phyloP scores from a whole-genome alignment of 2,113 vertebrate species.

The Aplodontia rufa region DNA sequence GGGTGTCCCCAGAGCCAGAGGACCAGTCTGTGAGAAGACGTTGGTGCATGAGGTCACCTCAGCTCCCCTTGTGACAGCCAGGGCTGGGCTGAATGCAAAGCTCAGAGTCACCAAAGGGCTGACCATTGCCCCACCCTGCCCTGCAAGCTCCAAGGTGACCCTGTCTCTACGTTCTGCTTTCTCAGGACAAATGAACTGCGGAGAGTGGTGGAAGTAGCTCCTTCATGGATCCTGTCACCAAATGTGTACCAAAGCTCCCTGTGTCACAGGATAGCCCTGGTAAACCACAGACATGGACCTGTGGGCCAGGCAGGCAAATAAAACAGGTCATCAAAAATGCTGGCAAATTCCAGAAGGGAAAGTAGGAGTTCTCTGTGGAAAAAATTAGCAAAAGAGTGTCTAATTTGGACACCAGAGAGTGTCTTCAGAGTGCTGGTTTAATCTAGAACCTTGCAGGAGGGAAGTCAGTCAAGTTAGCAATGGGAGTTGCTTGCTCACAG shows the following conservation, averaged over 20 bases:
- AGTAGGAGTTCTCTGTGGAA: not conserved
- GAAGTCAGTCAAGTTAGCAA: not conserved
- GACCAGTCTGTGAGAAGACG: fast-evolving
- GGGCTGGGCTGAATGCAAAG: not conserved
- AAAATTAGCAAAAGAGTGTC: not conserved
- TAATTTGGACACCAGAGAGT: not conserved
- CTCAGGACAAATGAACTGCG: not conserved
- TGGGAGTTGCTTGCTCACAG: not conserved
- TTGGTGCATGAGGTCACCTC: not conserved
- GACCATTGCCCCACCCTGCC: not conserved
- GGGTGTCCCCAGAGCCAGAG: fast-evolving
- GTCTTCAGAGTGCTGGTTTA: not conserved
- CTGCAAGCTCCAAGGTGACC: not conserved
- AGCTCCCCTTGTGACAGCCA: not conserved
- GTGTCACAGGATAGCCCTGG: fast-evolving
- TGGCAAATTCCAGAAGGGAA: not conserved
- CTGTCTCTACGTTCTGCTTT: not conserved
- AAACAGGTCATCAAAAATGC: not conserved
- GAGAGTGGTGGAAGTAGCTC: not conserved
- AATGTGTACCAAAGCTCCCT: not conserved
- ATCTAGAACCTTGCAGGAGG: not conserved
- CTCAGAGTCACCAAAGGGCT: not conserved
- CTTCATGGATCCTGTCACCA: not conserved
- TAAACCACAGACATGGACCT: not conserved
- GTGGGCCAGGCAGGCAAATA: not conserved